Percentiles rank a stretch among this genome's conserved stretches.
phyloP scores from a whole-genome alignment of 2,888 invertebrate genomes.

The Aphelenchoides bicaudatus region DNA sequence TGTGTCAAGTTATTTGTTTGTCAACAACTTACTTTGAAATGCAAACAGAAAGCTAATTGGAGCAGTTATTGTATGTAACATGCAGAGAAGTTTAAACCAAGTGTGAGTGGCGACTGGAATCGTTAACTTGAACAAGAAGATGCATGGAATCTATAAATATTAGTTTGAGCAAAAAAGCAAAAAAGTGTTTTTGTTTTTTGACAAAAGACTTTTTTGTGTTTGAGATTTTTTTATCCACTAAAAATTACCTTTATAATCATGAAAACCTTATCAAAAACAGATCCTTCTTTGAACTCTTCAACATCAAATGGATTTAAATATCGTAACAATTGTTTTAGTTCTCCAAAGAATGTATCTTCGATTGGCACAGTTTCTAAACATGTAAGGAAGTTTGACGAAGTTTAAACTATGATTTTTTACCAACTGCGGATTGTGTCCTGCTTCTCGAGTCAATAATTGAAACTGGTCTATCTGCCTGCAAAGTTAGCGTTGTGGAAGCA shows the following conservation, averaged over 20 bases:
- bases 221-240: conserved; percentile 7
- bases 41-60: conserved; percentile 59
- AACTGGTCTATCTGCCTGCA: no score
- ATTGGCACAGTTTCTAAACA: not conserved
- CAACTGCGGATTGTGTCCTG: no score
- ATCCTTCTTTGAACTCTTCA: conserved; percentile 16
- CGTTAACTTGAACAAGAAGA: conserved; percentile 66
- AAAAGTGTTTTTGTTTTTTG: conserved; percentile 8
- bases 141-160: conserved; percentile 63
- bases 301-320: conserved; percentile 21
- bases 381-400: no score
- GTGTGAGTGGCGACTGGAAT: conserved; percentile 66
- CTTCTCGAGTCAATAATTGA: no score
- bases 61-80: conserved; percentile 65
- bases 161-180: conserved; percentile 18
- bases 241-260: conserved; percentile 17
- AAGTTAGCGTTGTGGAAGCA: no score
- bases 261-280: conserved; percentile 13
- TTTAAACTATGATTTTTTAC: no score
- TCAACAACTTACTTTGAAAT: conserved; percentile 40
- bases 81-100: conserved; percentile 68
- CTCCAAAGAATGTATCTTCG: conserved; percentile 9
- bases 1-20: no score
- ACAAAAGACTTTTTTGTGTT: conserved; percentile 5
- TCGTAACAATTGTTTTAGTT: not conserved